Evolutionary conservation across 2,797 vertebrate species (phyloP).

Genomic region (Tragelaphus oryx): DNA sequence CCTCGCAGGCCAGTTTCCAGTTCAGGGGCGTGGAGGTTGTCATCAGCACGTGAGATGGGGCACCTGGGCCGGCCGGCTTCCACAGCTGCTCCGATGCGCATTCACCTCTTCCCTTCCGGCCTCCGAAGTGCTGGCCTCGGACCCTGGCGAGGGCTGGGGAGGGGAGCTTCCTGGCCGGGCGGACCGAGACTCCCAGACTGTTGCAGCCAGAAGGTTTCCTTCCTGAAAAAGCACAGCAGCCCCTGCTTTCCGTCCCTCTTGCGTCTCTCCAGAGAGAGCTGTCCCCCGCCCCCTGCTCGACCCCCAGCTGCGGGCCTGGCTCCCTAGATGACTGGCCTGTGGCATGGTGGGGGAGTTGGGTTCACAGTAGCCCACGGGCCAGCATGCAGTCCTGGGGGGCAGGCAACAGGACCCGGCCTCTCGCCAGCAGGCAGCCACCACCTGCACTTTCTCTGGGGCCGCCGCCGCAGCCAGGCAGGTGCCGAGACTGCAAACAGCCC

Average conservation of each 20-base stretch:
- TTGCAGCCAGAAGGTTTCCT: constrained; percentile 78
- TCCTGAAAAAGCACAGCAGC: constrained; percentile 68
- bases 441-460: neutral
- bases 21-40: constrained; percentile 32
- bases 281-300: rapidly evolving
- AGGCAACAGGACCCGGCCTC: neutral
- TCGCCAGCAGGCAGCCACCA: neutral
- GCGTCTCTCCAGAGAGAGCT: neutral
- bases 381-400: neutral
- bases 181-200: constrained; percentile 49
- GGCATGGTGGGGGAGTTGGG: neutral
- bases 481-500: neutral
- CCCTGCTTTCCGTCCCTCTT: neutral
- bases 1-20: constrained; percentile 34
- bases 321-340: neutral
- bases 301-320: neutral
- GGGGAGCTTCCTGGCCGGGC: constrained; percentile 55
- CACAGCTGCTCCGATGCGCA: constrained; percentile 34
- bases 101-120: constrained; percentile 79
- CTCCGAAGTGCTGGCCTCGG: constrained; percentile 62
- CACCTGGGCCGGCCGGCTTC: neutral
- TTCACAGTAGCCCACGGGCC: neutral
- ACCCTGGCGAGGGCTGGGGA: neutral
- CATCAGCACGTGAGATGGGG: neutral
- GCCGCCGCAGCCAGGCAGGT: neutral